phyloP scores from a whole-genome alignment of 2,797 vertebrate genomes.

The Anabacerthia variegaticeps region DNA sequence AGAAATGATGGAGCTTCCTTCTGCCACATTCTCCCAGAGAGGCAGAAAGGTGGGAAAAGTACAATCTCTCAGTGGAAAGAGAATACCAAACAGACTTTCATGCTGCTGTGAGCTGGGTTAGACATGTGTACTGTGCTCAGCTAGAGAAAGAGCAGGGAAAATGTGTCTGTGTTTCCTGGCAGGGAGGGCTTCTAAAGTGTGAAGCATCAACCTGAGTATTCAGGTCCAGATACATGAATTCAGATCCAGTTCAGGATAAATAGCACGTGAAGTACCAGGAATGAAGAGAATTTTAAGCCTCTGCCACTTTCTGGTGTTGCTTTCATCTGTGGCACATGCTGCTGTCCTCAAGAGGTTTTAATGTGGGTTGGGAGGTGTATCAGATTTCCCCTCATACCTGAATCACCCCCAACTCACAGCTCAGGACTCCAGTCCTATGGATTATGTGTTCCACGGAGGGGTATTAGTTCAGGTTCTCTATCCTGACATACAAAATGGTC shows the following conservation, averaged over 20 bases:
- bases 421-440: not conserved
- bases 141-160: not conserved
- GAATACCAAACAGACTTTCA: not conserved
- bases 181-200: accelerated
- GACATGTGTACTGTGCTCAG: not conserved
- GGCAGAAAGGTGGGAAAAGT: not conserved
- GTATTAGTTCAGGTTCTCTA: not conserved
- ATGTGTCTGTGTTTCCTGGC: not conserved
- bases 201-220: not conserved
- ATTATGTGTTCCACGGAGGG: not conserved
- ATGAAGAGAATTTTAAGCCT: not conserved
- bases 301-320: not conserved
- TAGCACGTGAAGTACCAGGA: not conserved
- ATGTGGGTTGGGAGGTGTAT: not conserved
- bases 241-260: not conserved
- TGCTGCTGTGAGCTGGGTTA: not conserved
- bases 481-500: accelerated
- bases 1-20: not conserved
- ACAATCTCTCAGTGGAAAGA: not conserved
- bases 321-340: not conserved
- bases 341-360: not conserved
- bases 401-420: not conserved
- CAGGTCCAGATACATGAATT: not conserved
- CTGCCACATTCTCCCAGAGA: not conserved
- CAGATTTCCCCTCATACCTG: not conserved